phyloP scores from a whole-genome alignment of 1,140 invertebrate genomes.

The Epicauta chinensis region DNA sequence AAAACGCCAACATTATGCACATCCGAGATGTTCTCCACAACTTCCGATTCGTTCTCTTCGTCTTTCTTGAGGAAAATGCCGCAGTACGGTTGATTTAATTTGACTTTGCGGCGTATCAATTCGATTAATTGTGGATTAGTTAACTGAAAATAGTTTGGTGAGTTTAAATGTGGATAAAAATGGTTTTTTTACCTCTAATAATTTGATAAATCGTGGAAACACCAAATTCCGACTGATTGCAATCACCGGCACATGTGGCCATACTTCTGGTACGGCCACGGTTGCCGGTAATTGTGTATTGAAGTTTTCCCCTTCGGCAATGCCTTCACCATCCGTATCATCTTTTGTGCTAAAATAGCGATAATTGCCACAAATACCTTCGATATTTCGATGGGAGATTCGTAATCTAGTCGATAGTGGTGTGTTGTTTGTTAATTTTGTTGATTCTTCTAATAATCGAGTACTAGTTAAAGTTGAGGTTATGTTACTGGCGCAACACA shows the following conservation, averaged over 20 bases:
- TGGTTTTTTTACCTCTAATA: slow-evolving; percentile 77
- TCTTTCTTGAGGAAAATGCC: slow-evolving; percentile 95
- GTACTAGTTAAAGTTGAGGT: neutral
- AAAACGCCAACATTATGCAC: slow-evolving; percentile 92
- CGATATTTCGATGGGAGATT: too few relatives aligned
- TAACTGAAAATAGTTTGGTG: slow-evolving; percentile 51
- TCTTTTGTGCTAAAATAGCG: slow-evolving; percentile 9
- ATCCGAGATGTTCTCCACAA: slow-evolving; percentile 79
- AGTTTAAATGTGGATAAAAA: neutral
- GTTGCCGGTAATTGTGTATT: slow-evolving; percentile 69
- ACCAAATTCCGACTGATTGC: slow-evolving; percentile 92
- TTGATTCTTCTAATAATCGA: neutral
- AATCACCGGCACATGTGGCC: slow-evolving; percentile 93
- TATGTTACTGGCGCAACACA: slow-evolving; percentile 2
- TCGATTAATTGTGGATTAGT: slow-evolving; percentile 84
- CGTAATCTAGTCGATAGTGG: too few relatives aligned
- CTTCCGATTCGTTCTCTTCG: slow-evolving; percentile 83
- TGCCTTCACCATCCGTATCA: slow-evolving; percentile 29
- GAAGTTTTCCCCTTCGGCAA: slow-evolving; percentile 32
- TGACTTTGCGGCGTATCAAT: slow-evolving; percentile 88
- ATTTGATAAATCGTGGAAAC: slow-evolving; percentile 97
- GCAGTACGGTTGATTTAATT: slow-evolving; percentile 93
- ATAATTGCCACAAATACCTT: too few relatives aligned
- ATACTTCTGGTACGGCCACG: slow-evolving; percentile 92
- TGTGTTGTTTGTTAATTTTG: neutral